Evolutionary conservation across 2,113 vertebrate species (phyloP).

Genomic region (Prochilodus magdalenae): DNA sequence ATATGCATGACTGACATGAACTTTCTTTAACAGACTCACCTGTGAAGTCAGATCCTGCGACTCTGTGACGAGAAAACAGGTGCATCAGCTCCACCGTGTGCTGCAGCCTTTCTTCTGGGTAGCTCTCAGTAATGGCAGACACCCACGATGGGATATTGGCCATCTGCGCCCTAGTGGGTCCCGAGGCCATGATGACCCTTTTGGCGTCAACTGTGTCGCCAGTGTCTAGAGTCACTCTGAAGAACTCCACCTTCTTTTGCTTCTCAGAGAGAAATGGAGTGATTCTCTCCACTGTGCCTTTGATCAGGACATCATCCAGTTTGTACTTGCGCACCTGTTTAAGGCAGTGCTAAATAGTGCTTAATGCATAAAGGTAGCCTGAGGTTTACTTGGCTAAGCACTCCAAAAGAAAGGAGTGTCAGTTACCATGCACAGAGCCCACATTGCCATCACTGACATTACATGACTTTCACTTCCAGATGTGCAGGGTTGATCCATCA

Average conservation of each 20-base stretch:
- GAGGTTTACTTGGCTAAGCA: neutral
- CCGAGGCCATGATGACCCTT: conserved; percentile 74
- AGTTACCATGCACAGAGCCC: neutral
- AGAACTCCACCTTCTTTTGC: conserved; percentile 65
- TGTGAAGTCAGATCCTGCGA: neutral
- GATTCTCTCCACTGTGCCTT: conserved; percentile 75
- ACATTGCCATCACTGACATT: neutral
- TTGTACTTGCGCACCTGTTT: conserved; percentile 73
- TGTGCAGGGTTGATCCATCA: neutral
- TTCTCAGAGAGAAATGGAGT: conserved; percentile 57
- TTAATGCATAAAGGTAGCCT: conserved; percentile 6
- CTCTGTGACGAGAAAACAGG: conserved; percentile 52
- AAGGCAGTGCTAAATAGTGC: conserved; percentile 28
- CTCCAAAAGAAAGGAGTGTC: neutral
- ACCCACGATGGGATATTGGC: conserved; percentile 79
- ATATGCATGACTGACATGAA: neutral
- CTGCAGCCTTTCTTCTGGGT: conserved; percentile 73
- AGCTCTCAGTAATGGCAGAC: conserved; percentile 68
- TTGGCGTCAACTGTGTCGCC: conserved; percentile 64
- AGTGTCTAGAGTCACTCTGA: conserved; percentile 68
- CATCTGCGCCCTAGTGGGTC: conserved; percentile 77
- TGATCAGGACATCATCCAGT: conserved; percentile 69
- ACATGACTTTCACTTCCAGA: neutral
- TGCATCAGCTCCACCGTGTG: conserved; percentile 80
- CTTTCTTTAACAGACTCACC: conserved; percentile 53